Base-by-base conservation (phyloP, 2,113 vertebrate species). In the Tupaia tana region DNA sequence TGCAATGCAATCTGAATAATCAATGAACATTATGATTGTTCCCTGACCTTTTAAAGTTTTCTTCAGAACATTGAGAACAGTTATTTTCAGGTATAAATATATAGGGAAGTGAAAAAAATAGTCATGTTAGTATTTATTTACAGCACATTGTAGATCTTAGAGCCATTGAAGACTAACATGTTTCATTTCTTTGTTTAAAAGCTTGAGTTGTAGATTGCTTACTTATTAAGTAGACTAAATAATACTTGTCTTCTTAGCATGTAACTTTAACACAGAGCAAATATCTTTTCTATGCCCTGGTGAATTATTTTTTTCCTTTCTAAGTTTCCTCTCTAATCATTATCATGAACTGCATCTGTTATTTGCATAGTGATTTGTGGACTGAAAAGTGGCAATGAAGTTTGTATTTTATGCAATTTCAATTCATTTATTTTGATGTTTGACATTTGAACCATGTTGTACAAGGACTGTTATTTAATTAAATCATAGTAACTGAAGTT, bases 21-120 rank as follows among this genome's bases (percentile, higher is more conserved):
- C 63, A 61, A 2, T 22, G 16, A 69, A 79, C 69, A 91, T 31
- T 74, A 77, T n/a, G n/a, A 85, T 75, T 96, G 63, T 89, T 90
- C 31, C n/a, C 15, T 94, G 69, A 81, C 69, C 52, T 91, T 95
- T 74, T 52, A 91, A 43, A 34, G 25, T 59, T 78, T 82, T 94
- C 84, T 52, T 73, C 59, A 90, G 13, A 91, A 64, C 34, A 43
- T 86, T 90, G 20, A 73, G 91, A 95, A 67, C 54, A 34, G 20
- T 74, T 78, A 92, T 7, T 85, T 16, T 58, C 52, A 58, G 22
- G 81, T 71, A 34, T 82, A 89, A 85, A 66, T 67, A 34, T 94
- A 66, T 61, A 54, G 29, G 54, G 12, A 93, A 73, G 2, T 73
- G 12, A 63, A 61, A 87, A 71, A 64, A 70, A 34, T 11, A 27